These are phyloP conservation scores for Otis tarda DNA, from an alignment of 2,113 vertebrate species.

Conservation along the genomic window DNA sequence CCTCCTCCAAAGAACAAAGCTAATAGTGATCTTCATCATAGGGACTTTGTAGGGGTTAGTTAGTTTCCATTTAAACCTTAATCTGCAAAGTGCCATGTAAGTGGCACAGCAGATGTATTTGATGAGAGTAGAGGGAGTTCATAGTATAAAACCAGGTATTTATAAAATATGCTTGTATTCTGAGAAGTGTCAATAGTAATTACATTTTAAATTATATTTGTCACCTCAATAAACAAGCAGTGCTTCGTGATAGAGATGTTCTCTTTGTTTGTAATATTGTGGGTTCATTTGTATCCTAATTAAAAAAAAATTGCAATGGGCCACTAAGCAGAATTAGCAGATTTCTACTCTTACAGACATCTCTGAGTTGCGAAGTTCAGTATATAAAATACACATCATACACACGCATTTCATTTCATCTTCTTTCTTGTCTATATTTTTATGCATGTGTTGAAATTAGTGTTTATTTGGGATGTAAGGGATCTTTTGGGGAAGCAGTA, in stretches of 20 bases:
- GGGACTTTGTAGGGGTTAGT: neutral
- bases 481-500: neutral
- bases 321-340: neutral
- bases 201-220: neutral
- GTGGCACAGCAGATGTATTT: neutral
- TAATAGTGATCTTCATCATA: neutral
- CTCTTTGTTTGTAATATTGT: neutral
- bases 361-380: neutral
- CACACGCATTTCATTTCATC: neutral
- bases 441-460: neutral
- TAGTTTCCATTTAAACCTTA: neutral
- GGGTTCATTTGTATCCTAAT: neutral
- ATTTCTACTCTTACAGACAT: neutral
- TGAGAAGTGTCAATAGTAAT: neutral
- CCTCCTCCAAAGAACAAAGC: neutral
- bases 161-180: neutral
- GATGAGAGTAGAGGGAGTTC: neutral
- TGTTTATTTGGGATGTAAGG: neutral
- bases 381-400: accelerated
- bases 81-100: neutral
- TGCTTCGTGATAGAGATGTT: neutral
- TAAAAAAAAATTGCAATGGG: neutral
- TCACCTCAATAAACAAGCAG: neutral
- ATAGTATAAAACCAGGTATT: neutral
- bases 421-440: neutral